Conservation (phyloP, 2,797 vertebrate genomes). For the Hozukius guyotensis region DNA sequence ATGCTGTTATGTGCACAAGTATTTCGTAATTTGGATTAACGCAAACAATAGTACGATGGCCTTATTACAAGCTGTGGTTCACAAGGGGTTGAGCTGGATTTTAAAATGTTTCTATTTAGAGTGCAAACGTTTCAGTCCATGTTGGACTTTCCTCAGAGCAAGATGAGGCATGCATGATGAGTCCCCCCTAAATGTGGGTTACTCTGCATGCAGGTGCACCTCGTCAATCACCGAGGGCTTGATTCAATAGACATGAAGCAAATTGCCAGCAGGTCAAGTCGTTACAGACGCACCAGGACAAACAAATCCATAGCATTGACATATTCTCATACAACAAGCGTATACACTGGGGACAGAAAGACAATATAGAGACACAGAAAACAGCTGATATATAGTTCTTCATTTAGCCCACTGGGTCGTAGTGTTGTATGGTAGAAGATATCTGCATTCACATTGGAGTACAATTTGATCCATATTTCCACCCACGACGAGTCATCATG, state of each 20-base stretch:
- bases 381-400: too few relatives aligned
- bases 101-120: not conserved
- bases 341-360: too few relatives aligned
- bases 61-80: not conserved
- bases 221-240: too few relatives aligned
- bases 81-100: not conserved
- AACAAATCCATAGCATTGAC: not conserved
- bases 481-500: too few relatives aligned
- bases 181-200: too few relatives aligned
- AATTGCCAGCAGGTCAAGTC: not conserved
- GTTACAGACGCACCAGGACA: not conserved
- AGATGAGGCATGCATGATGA: not conserved
- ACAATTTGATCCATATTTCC: too few relatives aligned
- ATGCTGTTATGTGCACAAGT: not conserved
- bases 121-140: not conserved
- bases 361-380: too few relatives aligned
- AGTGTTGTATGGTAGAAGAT: too few relatives aligned
- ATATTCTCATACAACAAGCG: too few relatives aligned
- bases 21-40: not conserved
- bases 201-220: not conserved
- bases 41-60: not conserved
- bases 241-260: not conserved
- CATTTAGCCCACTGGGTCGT: too few relatives aligned
- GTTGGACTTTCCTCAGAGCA: not conserved
- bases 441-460: too few relatives aligned